Conservation (phyloP, 2,888 invertebrate genomes). For the Drosophila silvestris region DNA sequence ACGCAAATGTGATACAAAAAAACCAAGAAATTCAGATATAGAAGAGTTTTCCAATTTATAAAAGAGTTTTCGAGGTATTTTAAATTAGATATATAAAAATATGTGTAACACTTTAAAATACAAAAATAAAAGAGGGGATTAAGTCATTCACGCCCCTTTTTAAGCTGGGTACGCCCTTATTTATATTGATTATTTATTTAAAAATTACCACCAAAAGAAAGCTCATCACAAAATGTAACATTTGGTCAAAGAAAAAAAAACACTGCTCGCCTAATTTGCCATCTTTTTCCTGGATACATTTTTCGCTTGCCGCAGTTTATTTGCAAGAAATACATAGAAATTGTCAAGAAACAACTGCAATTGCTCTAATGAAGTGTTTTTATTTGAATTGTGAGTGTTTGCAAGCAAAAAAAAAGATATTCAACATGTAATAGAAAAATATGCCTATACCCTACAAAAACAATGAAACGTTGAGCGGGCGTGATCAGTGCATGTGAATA, state of each 20-base stretch:
- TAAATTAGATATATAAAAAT: neutral
- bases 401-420: constrained; percentile 31
- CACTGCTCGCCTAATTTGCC: neutral
- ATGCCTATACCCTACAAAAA: constrained; percentile 50
- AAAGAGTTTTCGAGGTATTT: neutral
- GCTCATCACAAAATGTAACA: neutral
- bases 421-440: constrained; percentile 46
- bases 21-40: neutral
- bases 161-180: too few species aligned
- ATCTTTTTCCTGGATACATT: neutral
- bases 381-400: constrained; percentile 16
- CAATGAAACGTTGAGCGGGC: constrained; percentile 40
- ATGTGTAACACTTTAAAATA: neutral
- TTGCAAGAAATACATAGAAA: neutral
- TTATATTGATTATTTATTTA: neutral
- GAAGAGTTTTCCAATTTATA: neutral
- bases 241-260: neutral
- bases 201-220: neutral
- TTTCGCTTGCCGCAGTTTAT: neutral
- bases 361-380: constrained; percentile 5
- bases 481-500: constrained; percentile 10
- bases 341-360: neutral
- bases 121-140: neutral
- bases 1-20: neutral
- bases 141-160: neutral